Percentiles rank a stretch among this genome's conserved stretches.
These are phyloP conservation scores for Cirrhinus mrigala DNA, from an alignment of 2,797 vertebrate species.

Conservation along the genomic window DNA sequence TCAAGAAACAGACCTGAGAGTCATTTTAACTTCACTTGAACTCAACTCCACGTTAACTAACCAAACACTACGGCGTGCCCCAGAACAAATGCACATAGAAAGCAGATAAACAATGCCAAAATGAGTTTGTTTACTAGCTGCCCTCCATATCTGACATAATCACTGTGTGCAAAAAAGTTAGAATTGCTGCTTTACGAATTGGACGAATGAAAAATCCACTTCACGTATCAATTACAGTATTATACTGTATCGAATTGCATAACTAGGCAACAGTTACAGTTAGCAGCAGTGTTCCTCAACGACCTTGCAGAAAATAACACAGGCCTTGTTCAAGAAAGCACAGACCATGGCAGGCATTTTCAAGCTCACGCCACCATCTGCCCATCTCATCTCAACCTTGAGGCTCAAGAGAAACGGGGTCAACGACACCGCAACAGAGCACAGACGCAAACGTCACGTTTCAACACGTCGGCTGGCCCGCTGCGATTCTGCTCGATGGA, in stretches of 20 bases:
- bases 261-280: conserved; percentile 23
- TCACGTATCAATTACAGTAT: neutral
- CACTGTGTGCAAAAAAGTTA: too few species aligned
- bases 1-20: conserved; percentile 2
- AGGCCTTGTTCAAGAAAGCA: conserved; percentile 38
- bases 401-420: conserved; percentile 58
- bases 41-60: neutral
- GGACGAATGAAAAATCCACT: neutral
- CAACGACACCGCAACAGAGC: conserved; percentile 34
- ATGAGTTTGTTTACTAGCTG: conserved; percentile 20
- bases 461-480: conserved; percentile 35
- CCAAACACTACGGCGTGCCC: neutral
- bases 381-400: conserved; percentile 54
- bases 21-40: conserved; percentile 8
- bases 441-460: conserved; percentile 34
- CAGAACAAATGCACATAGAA: neutral
- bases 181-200: neutral
- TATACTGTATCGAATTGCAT: neutral
- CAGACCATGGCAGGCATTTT: conserved; percentile 39
- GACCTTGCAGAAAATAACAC: conserved; percentile 47
- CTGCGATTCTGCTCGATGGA: conserved; percentile 53
- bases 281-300: conserved; percentile 22
- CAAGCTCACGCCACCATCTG: conserved; percentile 52
- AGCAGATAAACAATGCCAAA: neutral
- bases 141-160: neutral